Conservation (phyloP, 2,888 invertebrate genomes). For the Lepidochrysops patricia region DNA sequence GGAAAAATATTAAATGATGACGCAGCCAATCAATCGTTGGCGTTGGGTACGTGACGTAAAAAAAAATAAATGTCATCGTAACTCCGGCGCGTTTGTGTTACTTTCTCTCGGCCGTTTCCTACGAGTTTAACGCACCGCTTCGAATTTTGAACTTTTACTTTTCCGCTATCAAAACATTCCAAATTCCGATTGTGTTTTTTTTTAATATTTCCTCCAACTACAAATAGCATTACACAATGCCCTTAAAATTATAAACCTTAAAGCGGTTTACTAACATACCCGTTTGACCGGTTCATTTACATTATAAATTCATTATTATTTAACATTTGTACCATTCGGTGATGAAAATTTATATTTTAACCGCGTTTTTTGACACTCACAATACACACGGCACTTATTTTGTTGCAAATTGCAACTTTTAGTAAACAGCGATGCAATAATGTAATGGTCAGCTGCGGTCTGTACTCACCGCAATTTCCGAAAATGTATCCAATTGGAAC, state of each 20-base stretch:
- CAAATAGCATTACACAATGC: neutral
- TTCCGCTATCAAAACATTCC: conserved; percentile 29
- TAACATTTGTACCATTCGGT: conserved; percentile 15
- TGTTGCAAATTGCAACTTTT: neutral
- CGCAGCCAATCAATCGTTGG: neutral
- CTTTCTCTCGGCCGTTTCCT: conserved; percentile 72
- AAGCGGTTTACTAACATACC: neutral
- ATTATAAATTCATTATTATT: conserved; percentile 2
- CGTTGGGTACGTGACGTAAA: neutral
- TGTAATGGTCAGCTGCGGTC: conserved; percentile 1
- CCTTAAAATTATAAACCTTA: neutral
- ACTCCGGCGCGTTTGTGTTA: conserved; percentile 47
- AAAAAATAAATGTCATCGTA: conserved; percentile 26
- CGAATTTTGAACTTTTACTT: conserved; percentile 67
- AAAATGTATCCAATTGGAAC: conserved; percentile 37
- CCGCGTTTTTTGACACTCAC: conserved; percentile 5
- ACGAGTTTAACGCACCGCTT: conserved; percentile 47
- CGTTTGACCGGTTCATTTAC: conserved; percentile 5
- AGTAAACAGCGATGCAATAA: neutral
- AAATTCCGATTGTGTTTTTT: conserved; percentile 22
- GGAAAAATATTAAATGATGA: neutral
- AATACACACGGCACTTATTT: neutral
- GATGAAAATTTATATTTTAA: neutral
- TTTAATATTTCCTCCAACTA: conserved; percentile 12
- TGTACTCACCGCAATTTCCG: conserved; percentile 27